These are phyloP conservation scores for Conopomorpha cramerella DNA, from an alignment of 1,140 invertebrate species.

Conservation along the genomic window DNA sequence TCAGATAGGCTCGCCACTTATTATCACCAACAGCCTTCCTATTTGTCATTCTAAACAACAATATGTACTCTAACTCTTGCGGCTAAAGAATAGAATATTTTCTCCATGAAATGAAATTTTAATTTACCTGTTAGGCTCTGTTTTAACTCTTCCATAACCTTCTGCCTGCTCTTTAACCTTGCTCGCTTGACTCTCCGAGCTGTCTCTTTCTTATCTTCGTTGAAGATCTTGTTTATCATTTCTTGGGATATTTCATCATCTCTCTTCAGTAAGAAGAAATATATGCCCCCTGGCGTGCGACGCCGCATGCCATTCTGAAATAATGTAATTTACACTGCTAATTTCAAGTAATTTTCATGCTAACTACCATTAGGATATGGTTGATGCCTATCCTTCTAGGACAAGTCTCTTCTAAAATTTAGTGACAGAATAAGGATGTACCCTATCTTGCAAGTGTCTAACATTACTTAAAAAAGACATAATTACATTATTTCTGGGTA, in stretches of 20 bases:
- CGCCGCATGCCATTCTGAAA: constrained; percentile 77
- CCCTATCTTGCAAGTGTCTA: too few species aligned
- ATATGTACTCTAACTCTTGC: too few species aligned
- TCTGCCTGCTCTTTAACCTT: constrained; percentile 57
- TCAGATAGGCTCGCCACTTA: too few species aligned
- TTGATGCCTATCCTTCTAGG: too few species aligned
- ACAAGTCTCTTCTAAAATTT: too few species aligned
- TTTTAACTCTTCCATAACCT: constrained; percentile 69
- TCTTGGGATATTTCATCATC: constrained; percentile 71
- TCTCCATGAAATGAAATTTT: too few species aligned
- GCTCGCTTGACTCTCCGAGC: constrained; percentile 62
- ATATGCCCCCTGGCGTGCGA: constrained; percentile 83
- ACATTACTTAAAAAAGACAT: constrained; percentile 9
- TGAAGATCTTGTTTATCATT: constrained; percentile 74
- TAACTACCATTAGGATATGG: too few species aligned
- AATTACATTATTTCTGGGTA: constrained; percentile 2
- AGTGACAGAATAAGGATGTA: too few species aligned
- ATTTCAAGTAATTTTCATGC: too few species aligned
- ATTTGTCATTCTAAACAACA: too few species aligned
- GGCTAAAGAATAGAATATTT: too few species aligned
- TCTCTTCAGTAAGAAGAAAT: constrained; percentile 78
- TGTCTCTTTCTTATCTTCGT: constrained; percentile 65
- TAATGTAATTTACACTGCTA: constrained; percentile 11
- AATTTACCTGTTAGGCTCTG: constrained; percentile 65
- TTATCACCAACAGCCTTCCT: too few species aligned